Base-by-base conservation (phyloP, 2,888 invertebrate genomes). In the Chrysolina americana region DNA sequence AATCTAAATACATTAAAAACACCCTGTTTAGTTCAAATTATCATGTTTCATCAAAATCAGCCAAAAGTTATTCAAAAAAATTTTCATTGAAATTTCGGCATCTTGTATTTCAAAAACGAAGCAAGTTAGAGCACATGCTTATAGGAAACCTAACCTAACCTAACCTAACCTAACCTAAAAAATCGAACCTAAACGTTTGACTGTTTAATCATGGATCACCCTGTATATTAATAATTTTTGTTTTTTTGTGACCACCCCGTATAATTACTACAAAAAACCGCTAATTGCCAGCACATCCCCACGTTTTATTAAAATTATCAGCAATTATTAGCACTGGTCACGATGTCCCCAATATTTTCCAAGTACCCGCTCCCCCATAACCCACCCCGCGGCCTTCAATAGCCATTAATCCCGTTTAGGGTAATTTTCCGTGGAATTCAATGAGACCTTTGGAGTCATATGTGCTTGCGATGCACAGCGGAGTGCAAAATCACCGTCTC, bases 381-480 rank as follows among this genome's bases (percentile, higher is more conserved):
- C 65, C 65, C 65, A 63, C 72, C 71, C 70, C 69, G 66, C 68
- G 73, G 74, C 76, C 81, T 82, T 81, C 81, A 82, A 82, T 82
- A 82, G 80, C 80, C 83, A 82, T 83, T 82, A 82, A 82, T 77
- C 75, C 76, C 80, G 79, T 81, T 82, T 80, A 81, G 81, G 78
- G 81, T 83, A 82, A 79, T 81, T 81, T 65, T 81, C 83, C 80
- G 81, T 83, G 82, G 80, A 81, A 83, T 83, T 84, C 83, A 84
- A 83, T 84, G 84, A 83, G 81, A 78, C 77, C 70, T 68, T 76
- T 75, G 66, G 68, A 65, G 62, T 76, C 79, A 76, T 76, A 74
- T 79, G 74, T 74, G 74, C 70, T 72, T 36, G 70, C 68, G 72
- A 75, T 77, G 74, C 74, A 73, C 72, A 63, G 70, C 62, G 63